Conservation (phyloP, 2,113 vertebrate species). For the Eubucco bourcierii region DNA sequence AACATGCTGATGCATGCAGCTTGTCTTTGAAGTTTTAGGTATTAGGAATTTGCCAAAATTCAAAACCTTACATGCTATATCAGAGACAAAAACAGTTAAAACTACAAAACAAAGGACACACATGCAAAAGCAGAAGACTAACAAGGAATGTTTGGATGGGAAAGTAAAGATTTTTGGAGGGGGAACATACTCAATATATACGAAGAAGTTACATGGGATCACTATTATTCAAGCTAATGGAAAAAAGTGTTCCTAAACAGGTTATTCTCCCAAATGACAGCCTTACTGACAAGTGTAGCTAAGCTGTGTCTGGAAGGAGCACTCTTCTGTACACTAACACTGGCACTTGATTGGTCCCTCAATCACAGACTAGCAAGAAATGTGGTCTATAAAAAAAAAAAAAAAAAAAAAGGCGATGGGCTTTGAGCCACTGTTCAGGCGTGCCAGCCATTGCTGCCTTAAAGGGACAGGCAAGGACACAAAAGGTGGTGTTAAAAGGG, state of each 20-base stretch:
- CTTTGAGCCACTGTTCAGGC: neutral
- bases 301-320: neutral
- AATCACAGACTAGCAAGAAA: neutral
- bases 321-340: neutral
- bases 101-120: neutral
- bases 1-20: neutral
- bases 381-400: neutral
- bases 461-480: neutral
- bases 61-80: neutral
- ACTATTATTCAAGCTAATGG: neutral
- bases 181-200: neutral
- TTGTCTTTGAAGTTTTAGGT: conserved; percentile 16
- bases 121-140: neutral
- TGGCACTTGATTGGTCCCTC: neutral
- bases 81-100: neutral
- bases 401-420: neutral
- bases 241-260: neutral
- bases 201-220: neutral
- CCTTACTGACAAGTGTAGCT: neutral
- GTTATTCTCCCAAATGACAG: neutral
- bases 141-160: neutral
- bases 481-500: neutral
- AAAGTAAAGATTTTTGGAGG: neutral
- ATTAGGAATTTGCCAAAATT: neutral
- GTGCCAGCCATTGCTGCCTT: neutral